phyloP scores from a whole-genome alignment of 2,888 invertebrate genomes.

The Pollenia amentaria region DNA sequence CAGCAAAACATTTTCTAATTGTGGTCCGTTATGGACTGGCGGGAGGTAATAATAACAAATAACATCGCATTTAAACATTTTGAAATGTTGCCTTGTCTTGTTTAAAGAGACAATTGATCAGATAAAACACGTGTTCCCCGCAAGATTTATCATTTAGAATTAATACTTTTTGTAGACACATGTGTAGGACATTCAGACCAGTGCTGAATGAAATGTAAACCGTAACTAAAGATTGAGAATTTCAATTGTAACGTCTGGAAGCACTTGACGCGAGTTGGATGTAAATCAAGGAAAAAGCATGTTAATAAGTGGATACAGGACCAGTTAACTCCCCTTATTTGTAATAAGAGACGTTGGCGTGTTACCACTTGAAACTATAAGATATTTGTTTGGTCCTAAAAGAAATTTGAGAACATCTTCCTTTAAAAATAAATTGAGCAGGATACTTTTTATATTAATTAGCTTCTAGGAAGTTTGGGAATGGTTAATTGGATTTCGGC shows the following conservation, averaged over 20 bases:
- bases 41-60: slow-evolving; percentile 31
- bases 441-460: not conserved
- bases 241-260: slow-evolving; percentile 61
- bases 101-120: slow-evolving; percentile 34
- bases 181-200: not conserved
- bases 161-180: slow-evolving; percentile 12
- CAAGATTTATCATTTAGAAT: not conserved
- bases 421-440: not conserved
- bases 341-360: slow-evolving; percentile 4
- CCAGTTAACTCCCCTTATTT: slow-evolving; percentile 27
- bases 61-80: slow-evolving; percentile 37
- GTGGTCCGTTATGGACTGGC: slow-evolving; percentile 16
- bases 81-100: not conserved
- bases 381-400: not conserved
- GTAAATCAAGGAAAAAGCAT: not conserved
- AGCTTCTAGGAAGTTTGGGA: slow-evolving; percentile 16
- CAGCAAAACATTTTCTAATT: slow-evolving; percentile 44
- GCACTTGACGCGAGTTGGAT: slow-evolving; percentile 51
- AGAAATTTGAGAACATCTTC: slow-evolving; percentile 16
- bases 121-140: slow-evolving; percentile 56
- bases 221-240: slow-evolving; percentile 39
- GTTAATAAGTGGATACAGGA: not conserved
- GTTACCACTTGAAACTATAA: slow-evolving; percentile 1
- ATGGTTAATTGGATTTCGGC: not conserved
- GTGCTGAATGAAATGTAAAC: slow-evolving; percentile 29